A percentile compares a stretch with the other conserved stretches of the same genome.
phyloP scores from a whole-genome alignment of 2,797 vertebrate species.

The Morelia viridis region DNA sequence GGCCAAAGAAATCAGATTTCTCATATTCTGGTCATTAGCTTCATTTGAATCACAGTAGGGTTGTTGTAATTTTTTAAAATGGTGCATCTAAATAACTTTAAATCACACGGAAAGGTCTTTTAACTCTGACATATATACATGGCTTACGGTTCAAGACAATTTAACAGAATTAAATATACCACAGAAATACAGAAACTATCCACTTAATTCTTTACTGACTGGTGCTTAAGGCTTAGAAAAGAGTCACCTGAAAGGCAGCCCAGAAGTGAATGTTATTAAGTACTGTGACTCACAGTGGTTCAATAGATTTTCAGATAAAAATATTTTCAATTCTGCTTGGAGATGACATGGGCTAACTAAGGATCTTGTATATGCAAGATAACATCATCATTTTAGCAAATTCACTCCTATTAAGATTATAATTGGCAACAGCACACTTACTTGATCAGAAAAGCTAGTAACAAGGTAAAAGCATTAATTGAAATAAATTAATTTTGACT shows the following conservation, averaged over 20 bases:
- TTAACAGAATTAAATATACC: not conserved
- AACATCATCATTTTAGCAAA: not conserved
- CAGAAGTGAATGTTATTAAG: not conserved
- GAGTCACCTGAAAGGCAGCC: not conserved
- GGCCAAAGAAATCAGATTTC: not conserved
- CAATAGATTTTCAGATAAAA: not conserved
- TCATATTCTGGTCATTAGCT: not conserved
- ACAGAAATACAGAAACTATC: not conserved
- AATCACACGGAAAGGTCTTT: not conserved
- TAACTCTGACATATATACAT: not conserved
- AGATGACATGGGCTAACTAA: not conserved
- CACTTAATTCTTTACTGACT: not conserved
- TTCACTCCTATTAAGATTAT: not conserved
- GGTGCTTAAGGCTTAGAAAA: not conserved
- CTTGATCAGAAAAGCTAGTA: not conserved
- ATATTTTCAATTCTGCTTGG: not conserved
- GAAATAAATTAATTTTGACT: constrained; percentile 16
- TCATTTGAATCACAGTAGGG: not conserved
- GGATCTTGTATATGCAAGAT: not conserved
- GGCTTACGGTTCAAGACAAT: not conserved
- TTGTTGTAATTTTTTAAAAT: not conserved
- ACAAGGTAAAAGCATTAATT: constrained; percentile 6
- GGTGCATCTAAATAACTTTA: not conserved
- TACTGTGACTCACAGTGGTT: not conserved
- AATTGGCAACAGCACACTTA: constrained; percentile 45